Percentiles rank a stretch among this genome's conserved stretches.
These are phyloP conservation scores for Drosophila vallismaia DNA, from an alignment of 2,888 invertebrate species.

Conservation along the genomic window DNA sequence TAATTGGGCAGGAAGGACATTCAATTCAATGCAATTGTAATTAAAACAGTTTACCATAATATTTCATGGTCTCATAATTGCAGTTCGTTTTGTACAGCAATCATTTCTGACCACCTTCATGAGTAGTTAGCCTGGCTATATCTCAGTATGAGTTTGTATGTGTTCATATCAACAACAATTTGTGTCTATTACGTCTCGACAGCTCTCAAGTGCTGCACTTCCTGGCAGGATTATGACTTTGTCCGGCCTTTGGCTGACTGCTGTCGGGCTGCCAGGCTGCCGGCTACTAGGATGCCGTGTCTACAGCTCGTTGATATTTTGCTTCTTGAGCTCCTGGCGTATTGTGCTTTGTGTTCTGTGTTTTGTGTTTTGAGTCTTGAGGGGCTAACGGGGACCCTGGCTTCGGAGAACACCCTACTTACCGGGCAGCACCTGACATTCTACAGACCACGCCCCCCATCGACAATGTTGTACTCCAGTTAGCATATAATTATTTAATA, in stretches of 20 bases:
- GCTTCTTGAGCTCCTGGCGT: conserved; percentile 23
- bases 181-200: conserved; percentile 48
- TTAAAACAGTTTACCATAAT: conserved; percentile 50
- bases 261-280: background rate
- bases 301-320: conserved; percentile 41
- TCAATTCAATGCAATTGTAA: conserved; percentile 48
- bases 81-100: conserved; percentile 38
- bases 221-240: conserved; percentile 42
- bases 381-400: background rate
- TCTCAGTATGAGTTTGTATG: background rate
- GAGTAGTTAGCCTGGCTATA: conserved; percentile 8
- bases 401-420: conserved; percentile 3
- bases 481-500: conserved; percentile 65
- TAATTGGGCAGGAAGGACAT: conserved; percentile 40
- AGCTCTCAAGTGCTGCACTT: conserved; percentile 50
- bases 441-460: conserved; percentile 23
- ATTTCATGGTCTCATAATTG: conserved; percentile 48
- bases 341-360: conserved; percentile 8
- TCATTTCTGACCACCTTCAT: conserved; percentile 31
- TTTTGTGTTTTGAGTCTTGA: conserved; percentile 1
- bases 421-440: conserved; percentile 22
- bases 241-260: conserved; percentile 25
- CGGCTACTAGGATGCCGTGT: conserved; percentile 30
- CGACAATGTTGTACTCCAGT: conserved; percentile 26
- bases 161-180: conserved; percentile 46